Percentiles rank a stretch among this genome's conserved stretches.
These are phyloP conservation scores for Enteromius treurensis DNA, from an alignment of 2,797 vertebrate genomes.

Conservation along the genomic window DNA sequence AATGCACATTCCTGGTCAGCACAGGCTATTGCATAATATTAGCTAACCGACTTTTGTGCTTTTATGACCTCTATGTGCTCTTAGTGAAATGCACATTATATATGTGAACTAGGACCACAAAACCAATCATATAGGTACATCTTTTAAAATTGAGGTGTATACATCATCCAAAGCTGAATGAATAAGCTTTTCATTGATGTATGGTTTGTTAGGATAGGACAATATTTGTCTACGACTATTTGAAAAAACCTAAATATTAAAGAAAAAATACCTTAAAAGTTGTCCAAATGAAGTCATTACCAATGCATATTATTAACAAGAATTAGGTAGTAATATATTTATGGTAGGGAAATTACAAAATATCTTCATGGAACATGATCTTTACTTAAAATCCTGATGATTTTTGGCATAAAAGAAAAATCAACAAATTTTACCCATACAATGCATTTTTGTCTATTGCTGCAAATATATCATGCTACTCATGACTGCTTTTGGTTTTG, in stretches of 20 bases:
- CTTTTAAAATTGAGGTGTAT: not conserved
- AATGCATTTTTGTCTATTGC: not conserved
- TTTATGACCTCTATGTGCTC: constrained; percentile 26
- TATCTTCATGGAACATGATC: not conserved
- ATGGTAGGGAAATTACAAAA: not conserved
- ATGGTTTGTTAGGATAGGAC: not conserved
- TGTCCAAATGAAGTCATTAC: not conserved
- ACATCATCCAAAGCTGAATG: not conserved
- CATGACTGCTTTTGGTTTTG: not conserved
- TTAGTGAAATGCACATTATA: not conserved
- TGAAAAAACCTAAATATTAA: not conserved
- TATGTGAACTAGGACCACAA: not conserved
- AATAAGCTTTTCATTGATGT: not conserved
- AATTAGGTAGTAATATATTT: not conserved
- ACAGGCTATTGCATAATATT: not conserved
- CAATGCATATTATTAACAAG: not conserved
- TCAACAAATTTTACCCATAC: not conserved
- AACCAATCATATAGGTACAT: not conserved
- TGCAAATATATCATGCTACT: not conserved
- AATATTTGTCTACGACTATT: not conserved
- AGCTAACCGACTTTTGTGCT: not conserved
- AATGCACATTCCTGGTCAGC: not conserved
- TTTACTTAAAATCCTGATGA: not conserved
- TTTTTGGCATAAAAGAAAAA: not conserved
- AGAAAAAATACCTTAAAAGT: not conserved